Base-by-base conservation (phyloP, 2,797 vertebrate genomes). In the Acanthornis magna region DNA sequence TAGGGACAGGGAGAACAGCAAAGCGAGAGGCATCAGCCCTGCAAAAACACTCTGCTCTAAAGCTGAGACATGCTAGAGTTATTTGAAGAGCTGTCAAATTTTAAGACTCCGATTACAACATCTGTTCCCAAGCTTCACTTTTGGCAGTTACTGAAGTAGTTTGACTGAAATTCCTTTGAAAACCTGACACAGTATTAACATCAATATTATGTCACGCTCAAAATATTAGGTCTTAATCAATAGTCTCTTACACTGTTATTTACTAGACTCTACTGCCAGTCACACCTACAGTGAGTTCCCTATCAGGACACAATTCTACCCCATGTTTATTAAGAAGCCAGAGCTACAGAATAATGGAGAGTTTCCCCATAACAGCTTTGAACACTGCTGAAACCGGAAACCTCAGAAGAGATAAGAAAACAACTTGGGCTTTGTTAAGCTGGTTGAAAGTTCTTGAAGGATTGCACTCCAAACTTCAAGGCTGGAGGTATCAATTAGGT, bases 121-220 rank as follows among this genome's bases (percentile, higher is more conserved):
- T 89, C 78, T 92, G 91, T 68, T 96, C 55, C 75, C 72, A 77
- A 85, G 66, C 40, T 62, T 91, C 82, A 85, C 66, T 92, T 94
- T 43, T 48, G 82, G 87, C 85, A 97, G 85, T 65, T 77, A 68
- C 34, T 66, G 30, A 92, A 92, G 65, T 53, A 10, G 13, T 73
- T 78, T 85, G 60, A 93, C 34, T 82, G 62, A 93, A 91, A 92
- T 63, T 73, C 76, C 54, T 89, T 50, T 78, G 62, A 89, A 92
- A 91, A 76, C 22, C 62, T 92, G 88, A 93, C 95, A 95, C 36
- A 94, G 84, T 72, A 91, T 91, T 95, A 95, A 70, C 73, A 81
- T 81, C 63, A 58, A 38, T 88, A 91, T 76, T 53, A 91, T 32
- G 34, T 27, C 89, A 86, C 19, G 81, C 36, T 84, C 60, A 40